Conservation (phyloP, 2,797 vertebrate species). For the Anabas testudineus region DNA sequence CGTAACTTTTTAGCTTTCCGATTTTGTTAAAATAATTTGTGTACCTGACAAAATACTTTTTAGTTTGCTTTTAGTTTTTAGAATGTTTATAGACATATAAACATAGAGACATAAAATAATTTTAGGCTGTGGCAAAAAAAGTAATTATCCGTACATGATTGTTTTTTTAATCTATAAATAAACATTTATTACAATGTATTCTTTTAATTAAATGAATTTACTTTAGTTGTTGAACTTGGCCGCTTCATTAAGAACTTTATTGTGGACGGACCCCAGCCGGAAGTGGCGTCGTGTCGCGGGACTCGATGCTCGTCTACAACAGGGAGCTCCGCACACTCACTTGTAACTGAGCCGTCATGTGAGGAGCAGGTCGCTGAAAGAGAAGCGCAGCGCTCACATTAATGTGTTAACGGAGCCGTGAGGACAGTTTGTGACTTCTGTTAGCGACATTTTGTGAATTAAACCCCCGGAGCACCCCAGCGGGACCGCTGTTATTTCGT, state of each 20-base stretch:
- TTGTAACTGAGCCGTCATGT: constrained; percentile 2
- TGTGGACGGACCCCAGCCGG: constrained; percentile 29
- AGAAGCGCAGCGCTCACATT: neutral
- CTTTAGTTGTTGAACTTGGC: too few species aligned
- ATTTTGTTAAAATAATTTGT: too few species aligned
- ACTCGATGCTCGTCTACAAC: constrained; percentile 24
- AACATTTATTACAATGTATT: too few species aligned
- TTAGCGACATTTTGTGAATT: neutral
- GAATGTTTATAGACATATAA: too few species aligned
- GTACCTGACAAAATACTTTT: too few species aligned
- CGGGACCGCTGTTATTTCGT: constrained; percentile 13
- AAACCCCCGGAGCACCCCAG: neutral
- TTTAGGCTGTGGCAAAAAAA: too few species aligned
- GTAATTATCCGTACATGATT: too few species aligned
- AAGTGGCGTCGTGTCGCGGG: neutral
- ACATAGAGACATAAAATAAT: too few species aligned
- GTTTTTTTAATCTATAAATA: too few species aligned
- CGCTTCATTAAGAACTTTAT: constrained; percentile 13
- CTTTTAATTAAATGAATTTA: too few species aligned
- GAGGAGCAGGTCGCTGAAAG: constrained; percentile 18
- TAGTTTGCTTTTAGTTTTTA: too few species aligned
- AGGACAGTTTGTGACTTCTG: neutral
- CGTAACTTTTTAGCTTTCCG: too few species aligned
- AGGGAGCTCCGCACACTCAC: neutral
- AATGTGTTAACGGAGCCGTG: neutral